Evolutionary conservation across 2,888 invertebrate species (phyloP), one percentile per base, ranked within the genome.

Genomic region (Acronicta leporina): DNA sequence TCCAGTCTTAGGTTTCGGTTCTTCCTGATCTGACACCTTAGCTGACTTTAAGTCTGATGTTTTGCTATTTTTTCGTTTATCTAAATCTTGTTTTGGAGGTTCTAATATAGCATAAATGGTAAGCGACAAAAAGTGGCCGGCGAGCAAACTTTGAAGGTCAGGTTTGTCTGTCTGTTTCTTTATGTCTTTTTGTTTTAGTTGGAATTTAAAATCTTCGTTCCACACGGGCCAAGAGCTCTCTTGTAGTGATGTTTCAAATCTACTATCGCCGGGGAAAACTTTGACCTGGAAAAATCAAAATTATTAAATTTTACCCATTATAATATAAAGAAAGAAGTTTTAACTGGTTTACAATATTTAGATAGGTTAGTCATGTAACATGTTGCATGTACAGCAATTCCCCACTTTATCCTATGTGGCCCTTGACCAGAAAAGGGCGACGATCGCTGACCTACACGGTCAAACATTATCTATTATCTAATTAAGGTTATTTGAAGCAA

Each of bases 171-270:
- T 77, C 35, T 88, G 75, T 67, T 93, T 91, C 64, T 90, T 92
- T 70, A 92, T 88, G 72, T 95, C 95, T 83, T 95, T 95, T 63
- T 90, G 95, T 76, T 94, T 94, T 63, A 97, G 79, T 45, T 95
- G 95, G 85, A 97, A 97, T 76, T 95, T 95, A 82, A 97, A 97
- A 70, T 96, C 97, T 89, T 97, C 97, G 84, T 97, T 97, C 95
- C 97, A 97, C 56, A 96, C 96, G 0, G 97, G 97, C 97, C 97
- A 97, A 0, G 97, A 96, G 81, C 96, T 96, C 74, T 96, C 96
- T 83, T 96, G 96, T 75, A 96, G 91, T 55, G 96, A 95, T 20
- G 97, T 97, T 88, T 97, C 97, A 83, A 95, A 96, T 87, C 97
- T 97, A 71, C 96, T 96, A 77, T 96, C 96, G 10, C 96, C 96